Evolutionary conservation across 2,888 invertebrate genomes (phyloP), one percentile per base, ranked within the genome.

Genomic region (Octonoba sinensis): DNA sequence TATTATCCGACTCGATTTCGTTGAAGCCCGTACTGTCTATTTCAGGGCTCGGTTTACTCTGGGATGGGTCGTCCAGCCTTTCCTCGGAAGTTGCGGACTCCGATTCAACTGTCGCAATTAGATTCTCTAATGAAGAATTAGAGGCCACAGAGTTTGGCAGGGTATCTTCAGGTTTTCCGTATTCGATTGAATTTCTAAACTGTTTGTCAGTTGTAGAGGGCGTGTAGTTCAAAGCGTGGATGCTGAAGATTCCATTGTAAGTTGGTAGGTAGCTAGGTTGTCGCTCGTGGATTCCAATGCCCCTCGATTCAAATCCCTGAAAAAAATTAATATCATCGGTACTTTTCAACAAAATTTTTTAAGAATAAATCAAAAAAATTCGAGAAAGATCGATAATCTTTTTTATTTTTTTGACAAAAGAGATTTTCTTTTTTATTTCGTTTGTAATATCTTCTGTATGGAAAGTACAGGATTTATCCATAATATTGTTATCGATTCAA

Each of bases 211-310:
- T 27, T 20, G 70, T 57, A 1, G 82, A 24, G 3, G 74, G 62
- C 12, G 82, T 65, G 59, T 71, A 82, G 27, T 82, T 82, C 51
- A 82, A 66, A n/a, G 82, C 74, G 24, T 75, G 82, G 22, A 75
- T 64, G 36, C 75, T 82, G 59, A 82, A 75, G 59, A 82, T 75
- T 3, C 82, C 82, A 11, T 82, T 82, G 66, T 82, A 82, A 12
- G 70, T 47, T 1, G 74, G 82, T 3, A 74, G 65, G 36, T 82
- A 82, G 54, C 65, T 75, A 3, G 82, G 79, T 6, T 64, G 69
- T 27, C 79, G 15, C 16, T 67, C 67, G 20, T 81, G 73, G 0
- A 81, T 67, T 11, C 79, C 79, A 16, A 72, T 27, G 12, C 65
- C 71, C 27, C 67, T 72, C 12, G 54, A 20, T 22, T 73, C 67